Evolutionary conservation across 1,140 invertebrate species (phyloP).

Genomic region (Matsumurasca onukii): DNA sequence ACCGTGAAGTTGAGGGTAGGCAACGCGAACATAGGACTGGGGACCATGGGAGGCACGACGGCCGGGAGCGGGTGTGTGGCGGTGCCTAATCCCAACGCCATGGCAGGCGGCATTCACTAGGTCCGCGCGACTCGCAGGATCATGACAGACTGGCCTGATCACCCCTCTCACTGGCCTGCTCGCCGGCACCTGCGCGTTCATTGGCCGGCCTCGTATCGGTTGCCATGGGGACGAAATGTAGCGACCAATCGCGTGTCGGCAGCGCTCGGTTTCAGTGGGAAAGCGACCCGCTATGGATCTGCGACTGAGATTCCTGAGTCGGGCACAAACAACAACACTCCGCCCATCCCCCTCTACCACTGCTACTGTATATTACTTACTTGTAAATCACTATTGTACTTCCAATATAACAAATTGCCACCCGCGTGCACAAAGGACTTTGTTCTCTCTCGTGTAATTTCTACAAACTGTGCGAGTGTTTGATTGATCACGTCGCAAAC

Average conservation of each 20-base stretch:
- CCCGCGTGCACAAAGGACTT: constrained; percentile 22
- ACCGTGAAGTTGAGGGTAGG: constrained; percentile 90
- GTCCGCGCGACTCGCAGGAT: constrained; percentile 23
- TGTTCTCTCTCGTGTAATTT: constrained; percentile 9
- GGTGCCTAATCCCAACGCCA: constrained; percentile 50
- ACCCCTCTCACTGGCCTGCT: constrained; percentile 33
- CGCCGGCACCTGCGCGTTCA: constrained; percentile 25
- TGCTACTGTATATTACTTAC: constrained; percentile 24
- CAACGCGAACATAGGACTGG: constrained; percentile 80
- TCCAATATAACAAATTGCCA: constrained; percentile 34
- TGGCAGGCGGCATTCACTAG: constrained; percentile 44
- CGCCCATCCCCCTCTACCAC: constrained; percentile 9
- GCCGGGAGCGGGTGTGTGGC: constrained; percentile 42
- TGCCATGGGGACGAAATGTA: constrained; percentile 40
- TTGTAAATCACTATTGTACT: constrained; percentile 31
- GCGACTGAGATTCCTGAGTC: constrained; percentile 33
- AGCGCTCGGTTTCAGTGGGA: constrained; percentile 38
- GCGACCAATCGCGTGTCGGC: constrained; percentile 31
- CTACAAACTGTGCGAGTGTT: constrained; percentile 2
- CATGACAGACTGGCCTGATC: constrained; percentile 25
- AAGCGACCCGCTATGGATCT: constrained; percentile 32
- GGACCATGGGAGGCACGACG: constrained; percentile 57
- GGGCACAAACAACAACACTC: constrained; percentile 29
- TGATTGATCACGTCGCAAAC: constrained; percentile 13
- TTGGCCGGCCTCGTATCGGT: constrained; percentile 37